Evolutionary conservation across 2,797 vertebrate species (phyloP).

Genomic region (Cryptoblepharus egeriae): DNA sequence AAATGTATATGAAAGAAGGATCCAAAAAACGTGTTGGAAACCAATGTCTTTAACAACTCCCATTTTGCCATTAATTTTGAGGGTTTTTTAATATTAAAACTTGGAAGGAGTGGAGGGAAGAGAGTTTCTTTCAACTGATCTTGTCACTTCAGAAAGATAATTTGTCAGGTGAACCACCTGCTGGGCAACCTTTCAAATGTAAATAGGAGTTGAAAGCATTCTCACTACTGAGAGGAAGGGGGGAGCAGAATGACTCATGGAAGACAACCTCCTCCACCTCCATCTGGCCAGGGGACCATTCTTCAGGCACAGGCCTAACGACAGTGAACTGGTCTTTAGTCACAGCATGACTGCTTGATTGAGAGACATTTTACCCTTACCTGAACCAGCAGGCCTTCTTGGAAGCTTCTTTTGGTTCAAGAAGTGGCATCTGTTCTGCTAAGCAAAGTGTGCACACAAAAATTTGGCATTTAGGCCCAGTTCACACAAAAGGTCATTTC

Average conservation of each 20-base stretch:
- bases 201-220: constrained; percentile 35
- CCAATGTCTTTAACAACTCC: neutral
- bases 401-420: constrained; percentile 31
- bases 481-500: neutral
- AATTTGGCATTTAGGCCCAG: neutral
- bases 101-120: constrained; percentile 10
- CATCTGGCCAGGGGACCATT: constrained; percentile 29
- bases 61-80: neutral
- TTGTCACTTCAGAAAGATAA: constrained; percentile 42
- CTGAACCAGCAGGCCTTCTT: constrained; percentile 21
- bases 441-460: constrained; percentile 11
- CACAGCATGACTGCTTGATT: constrained; percentile 19
- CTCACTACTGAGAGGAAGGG: constrained; percentile 27
- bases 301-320: constrained; percentile 8
- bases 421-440: constrained; percentile 29
- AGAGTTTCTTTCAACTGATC: constrained; percentile 31
- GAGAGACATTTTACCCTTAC: constrained; percentile 29
- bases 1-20: neutral
- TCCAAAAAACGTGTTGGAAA: neutral
- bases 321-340: constrained; percentile 16
- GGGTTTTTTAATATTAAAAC: constrained; percentile 21
- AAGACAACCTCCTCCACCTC: constrained; percentile 39
- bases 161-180: constrained; percentile 38
- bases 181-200: constrained; percentile 41
- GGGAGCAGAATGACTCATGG: constrained; percentile 13